These are phyloP conservation scores for Antheraea mylitta DNA, from an alignment of 1,140 invertebrate genomes.

Conservation along the genomic window DNA sequence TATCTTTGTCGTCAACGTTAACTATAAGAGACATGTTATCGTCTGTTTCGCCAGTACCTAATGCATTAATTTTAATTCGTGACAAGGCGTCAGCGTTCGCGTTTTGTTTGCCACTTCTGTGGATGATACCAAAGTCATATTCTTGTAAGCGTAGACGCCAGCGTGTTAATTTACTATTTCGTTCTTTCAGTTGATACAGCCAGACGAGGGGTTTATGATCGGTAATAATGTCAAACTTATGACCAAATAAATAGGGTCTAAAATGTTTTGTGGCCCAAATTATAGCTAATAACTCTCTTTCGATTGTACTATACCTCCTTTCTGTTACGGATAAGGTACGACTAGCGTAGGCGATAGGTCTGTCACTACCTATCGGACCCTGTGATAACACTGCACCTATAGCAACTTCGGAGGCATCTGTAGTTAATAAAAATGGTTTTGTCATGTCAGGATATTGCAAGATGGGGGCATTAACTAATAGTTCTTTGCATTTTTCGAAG, in stretches of 20 bases:
- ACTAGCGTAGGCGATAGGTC: constrained; percentile 24
- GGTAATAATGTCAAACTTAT: no score
- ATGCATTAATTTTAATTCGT: no score
- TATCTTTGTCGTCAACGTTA: no score
- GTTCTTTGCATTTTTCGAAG: constrained; percentile 29
- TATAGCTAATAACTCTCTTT: constrained; percentile 32
- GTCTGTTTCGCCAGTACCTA: no score
- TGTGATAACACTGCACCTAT: constrained; percentile 31
- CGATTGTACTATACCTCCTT: constrained; percentile 22
- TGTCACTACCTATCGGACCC: constrained; percentile 20
- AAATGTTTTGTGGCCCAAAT: no score
- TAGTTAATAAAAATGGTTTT: constrained; percentile 30
- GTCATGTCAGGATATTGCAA: constrained; percentile 29
- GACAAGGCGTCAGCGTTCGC: no score
- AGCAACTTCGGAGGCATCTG: constrained; percentile 25
- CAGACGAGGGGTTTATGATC: constrained; percentile 4
- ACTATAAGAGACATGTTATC: no score
- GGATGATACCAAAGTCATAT: no score
- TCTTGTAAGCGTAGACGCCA: no score
- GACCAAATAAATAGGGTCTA: no score
- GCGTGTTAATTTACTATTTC: constrained; percentile 1
- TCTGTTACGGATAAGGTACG: constrained; percentile 21
- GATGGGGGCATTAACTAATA: constrained; percentile 21
- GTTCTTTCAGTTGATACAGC: not conserved
- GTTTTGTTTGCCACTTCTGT: no score